Base-by-base conservation (phyloP, 2,113 vertebrate genomes). In the Penelope pileata region DNA sequence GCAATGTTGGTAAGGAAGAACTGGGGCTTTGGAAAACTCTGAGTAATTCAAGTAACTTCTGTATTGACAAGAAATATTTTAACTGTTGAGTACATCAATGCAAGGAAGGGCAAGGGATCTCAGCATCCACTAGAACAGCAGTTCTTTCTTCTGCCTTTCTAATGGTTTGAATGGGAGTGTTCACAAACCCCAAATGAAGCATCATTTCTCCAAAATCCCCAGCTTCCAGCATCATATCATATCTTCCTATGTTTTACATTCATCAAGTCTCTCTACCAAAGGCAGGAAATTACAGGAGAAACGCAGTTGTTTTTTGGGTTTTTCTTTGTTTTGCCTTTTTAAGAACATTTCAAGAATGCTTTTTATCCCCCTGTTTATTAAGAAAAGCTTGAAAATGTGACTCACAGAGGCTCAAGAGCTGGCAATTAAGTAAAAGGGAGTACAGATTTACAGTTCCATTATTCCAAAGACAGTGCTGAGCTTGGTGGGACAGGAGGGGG, bases 361-460 rank as follows among this genome's bases (percentile, higher is more conserved):
- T 74, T 94, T 80, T 67, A 62, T 83, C 38, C 47, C 42, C 1
- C 3, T 69, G 8, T 64, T 91, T 92, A 66, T 59, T 42, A 56
- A 24, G 32, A 83, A 91, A 86, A 78, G 12, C 27, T 86, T 94
- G 40, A 50, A 73, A 91, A 78, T 69, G 16, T 73, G 77, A 96
- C 30, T 75, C 60, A 75, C 2, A 38, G 16, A 47, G 17, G 10
- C 36, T 92, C 22, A 75, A 42, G 78, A 81, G 10, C 42, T 75
- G 43, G 21, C 34, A 92, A 63, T 12, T 43, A 72, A 78, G 64
- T 60, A 87, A 72, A 84, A 75, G 36, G 7, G 84, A 78, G 67
- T 38, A 42, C 1, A 92, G 42, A 70, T 84, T 59, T 72, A 45
- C 36, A 66, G 53, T 18, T 67, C 45, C 16, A 7, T 40, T 64